Base-by-base conservation (phyloP, 2,113 vertebrate species). In the Sebastes schlegelii region DNA sequence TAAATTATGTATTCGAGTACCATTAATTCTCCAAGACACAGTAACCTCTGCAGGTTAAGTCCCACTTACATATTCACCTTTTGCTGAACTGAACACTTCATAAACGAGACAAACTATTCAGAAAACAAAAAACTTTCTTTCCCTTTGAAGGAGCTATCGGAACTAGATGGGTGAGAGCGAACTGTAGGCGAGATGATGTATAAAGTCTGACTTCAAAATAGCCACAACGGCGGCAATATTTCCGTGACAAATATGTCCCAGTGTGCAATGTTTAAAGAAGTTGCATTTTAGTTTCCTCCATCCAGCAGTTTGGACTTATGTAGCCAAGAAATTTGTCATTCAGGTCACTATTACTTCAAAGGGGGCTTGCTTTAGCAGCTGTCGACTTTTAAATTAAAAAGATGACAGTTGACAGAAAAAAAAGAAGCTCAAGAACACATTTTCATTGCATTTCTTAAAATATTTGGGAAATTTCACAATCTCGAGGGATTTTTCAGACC, bases 291-390 rank as follows among this genome's bases (percentile, higher is more conserved):
- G 74, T 26, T 48, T 54, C 70, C 55, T 74, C 71, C 63, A 55
- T 62, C 60, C 72, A 67, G 49, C 74, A 69, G 73, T 83, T 74
- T 80, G 85, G 79, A 83, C 57, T 90, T 46, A 66, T 69, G 66
- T 0, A 60, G 75, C 77, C 84, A 87, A 85, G 79, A 88, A 86
- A 90, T 86, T 43, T 79, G 74, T 89, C 91, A 91, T 90, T 89
- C 90, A 82, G 85, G 88, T 89, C 91, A 87, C 63, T 61, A 12
- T 73, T 52, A 79, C 86, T 90, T 93, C 92, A 93, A 92, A 91
- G 78, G 60, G 13, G 1, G 42, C 23, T 66, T 49, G 61, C 79
- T 81, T 84, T 74, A 34, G 80, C 64, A 34, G 77, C 74, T 45
- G 83, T 73, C 80, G 80, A 83, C 61, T 86, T 89, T 88, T 79